Evolutionary conservation across 2,113 vertebrate species (phyloP).

Genomic region (Calcarius ornatus): DNA sequence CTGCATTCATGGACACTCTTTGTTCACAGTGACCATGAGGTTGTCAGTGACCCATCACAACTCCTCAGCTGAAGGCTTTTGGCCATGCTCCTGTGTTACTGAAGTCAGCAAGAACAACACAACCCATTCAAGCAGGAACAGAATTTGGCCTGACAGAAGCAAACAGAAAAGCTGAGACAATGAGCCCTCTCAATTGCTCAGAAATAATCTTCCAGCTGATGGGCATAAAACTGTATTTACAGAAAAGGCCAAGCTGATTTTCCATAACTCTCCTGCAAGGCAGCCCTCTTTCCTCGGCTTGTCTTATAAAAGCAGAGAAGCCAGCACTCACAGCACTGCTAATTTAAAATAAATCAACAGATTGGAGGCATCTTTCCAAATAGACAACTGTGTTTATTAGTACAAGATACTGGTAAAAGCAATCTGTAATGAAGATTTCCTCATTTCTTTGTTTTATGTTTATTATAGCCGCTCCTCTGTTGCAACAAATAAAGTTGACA

Average conservation of each 20-base stretch:
- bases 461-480: background rate
- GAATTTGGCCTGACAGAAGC: background rate
- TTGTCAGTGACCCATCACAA: background rate
- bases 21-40: background rate
- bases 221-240: background rate
- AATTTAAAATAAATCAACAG: conserved; percentile 3
- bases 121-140: background rate
- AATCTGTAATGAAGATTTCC: conserved; percentile 17
- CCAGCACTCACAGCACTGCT: background rate
- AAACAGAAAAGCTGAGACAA: background rate
- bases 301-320: background rate
- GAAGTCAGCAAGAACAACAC: background rate
- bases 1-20: background rate
- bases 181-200: background rate
- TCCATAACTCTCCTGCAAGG: background rate
- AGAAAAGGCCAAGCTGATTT: background rate
- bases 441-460: conserved; percentile 41
- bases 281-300: background rate
- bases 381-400: conserved; percentile 60
- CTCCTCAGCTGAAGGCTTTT: background rate
- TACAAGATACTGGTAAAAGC: conserved; percentile 34
- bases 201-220: background rate
- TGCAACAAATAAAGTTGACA: conserved; percentile 31
- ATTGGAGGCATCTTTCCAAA: conserved; percentile 46
- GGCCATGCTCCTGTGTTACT: background rate